phyloP scores from a whole-genome alignment of 2,888 invertebrate species.

The Idaea biselata region DNA sequence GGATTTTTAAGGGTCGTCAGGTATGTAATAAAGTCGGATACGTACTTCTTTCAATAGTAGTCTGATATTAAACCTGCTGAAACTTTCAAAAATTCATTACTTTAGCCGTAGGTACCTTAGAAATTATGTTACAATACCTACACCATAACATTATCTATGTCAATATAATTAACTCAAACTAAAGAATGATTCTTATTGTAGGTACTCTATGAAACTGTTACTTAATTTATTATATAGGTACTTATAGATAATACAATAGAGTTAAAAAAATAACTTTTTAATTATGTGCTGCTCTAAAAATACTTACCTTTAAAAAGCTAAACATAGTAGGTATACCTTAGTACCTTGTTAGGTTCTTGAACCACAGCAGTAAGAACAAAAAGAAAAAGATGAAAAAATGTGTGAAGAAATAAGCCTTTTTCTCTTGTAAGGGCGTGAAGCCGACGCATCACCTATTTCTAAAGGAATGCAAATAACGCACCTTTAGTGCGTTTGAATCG shows the following conservation, averaged over 20 bases:
- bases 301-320: neutral
- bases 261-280: no score
- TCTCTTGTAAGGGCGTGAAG: constrained; percentile 59
- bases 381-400: constrained; percentile 38
- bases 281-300: no score
- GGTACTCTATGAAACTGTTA: no score
- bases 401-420: constrained; percentile 61
- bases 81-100: constrained; percentile 5
- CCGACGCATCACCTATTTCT: constrained; percentile 71
- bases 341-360: neutral
- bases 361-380: constrained; percentile 27
- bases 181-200: no score
- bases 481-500: constrained; percentile 70
- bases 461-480: constrained; percentile 75
- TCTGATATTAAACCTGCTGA: constrained; percentile 15
- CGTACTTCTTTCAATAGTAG: constrained; percentile 35
- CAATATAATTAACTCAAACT: no score
- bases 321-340: neutral
- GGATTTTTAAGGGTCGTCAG: constrained; percentile 50
- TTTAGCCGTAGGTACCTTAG: neutral
- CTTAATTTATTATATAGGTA: no score
- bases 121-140: no score
- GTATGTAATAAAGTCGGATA: constrained; percentile 34
- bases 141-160: no score
- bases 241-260: no score